Evolutionary conservation across 2,797 vertebrate species (phyloP).

Genomic region (Meda fulgida): DNA sequence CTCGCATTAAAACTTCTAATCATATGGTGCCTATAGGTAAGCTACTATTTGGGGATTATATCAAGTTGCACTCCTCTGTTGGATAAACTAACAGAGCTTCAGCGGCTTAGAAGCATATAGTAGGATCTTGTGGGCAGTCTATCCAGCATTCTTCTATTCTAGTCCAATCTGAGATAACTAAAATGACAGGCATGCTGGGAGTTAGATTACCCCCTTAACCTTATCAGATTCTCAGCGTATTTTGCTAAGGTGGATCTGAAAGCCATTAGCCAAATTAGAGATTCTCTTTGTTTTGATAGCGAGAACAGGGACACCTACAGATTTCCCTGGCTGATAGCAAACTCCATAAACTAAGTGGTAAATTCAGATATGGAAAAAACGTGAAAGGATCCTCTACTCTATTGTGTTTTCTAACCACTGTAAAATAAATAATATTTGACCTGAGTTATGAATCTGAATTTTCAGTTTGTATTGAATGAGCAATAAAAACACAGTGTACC

Average conservation of each 20-base stretch:
- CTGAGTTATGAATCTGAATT: not conserved
- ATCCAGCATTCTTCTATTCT: conserved; percentile 44
- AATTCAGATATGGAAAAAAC: not conserved
- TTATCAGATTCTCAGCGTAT: conserved; percentile 52
- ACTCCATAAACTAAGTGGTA: not conserved
- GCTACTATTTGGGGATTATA: conserved; percentile 3
- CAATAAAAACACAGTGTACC: not conserved
- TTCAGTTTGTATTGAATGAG: not conserved
- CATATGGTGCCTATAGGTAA: conserved; percentile 12
- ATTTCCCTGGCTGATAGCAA: conserved; percentile 9
- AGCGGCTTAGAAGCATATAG: conserved; percentile 18
- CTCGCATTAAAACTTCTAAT: not conserved
- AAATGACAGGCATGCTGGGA: conserved; percentile 45
- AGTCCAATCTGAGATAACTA: conserved; percentile 49
- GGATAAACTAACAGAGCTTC: not conserved
- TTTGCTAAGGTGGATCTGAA: conserved; percentile 50
- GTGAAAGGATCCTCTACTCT: not conserved
- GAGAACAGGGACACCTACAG: not conserved
- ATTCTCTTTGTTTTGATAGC: conserved; percentile 32
- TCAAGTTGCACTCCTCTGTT: not conserved
- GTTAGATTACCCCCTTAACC: conserved; percentile 57
- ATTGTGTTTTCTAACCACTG: not conserved
- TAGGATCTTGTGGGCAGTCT: conserved; percentile 47
- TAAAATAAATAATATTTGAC: not conserved
- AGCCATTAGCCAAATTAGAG: conserved; percentile 61